Conservation (phyloP, 2,797 vertebrate genomes). For the Erpetoichthys calabaricus region DNA sequence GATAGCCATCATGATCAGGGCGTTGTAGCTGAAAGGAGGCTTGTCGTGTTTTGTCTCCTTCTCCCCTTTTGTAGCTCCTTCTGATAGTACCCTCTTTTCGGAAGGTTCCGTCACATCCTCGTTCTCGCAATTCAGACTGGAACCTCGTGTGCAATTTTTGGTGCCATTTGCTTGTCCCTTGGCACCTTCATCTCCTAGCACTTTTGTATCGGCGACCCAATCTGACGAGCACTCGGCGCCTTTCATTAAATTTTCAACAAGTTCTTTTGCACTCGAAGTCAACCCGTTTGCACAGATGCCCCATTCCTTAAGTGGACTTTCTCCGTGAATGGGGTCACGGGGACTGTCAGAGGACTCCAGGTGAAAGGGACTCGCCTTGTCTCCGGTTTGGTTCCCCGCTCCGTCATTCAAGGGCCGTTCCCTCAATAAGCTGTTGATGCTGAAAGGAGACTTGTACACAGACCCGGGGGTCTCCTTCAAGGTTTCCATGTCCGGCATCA, state of each 20-base stretch:
- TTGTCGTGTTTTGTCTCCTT: slow-evolving; percentile 37
- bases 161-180: not conserved
- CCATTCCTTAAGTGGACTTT: no score
- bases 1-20: slow-evolving; percentile 69
- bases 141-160: not conserved
- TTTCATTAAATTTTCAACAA: not conserved
- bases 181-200: slow-evolving; percentile 6
- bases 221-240: slow-evolving; percentile 10
- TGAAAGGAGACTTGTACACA: slow-evolving; percentile 52
- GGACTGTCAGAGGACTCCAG: no score
- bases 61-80: slow-evolving; percentile 6
- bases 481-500: slow-evolving; percentile 31
- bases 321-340: no score
- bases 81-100: no score
- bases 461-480: slow-evolving; percentile 30
- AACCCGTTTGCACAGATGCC: no score
- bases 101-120: not conserved
- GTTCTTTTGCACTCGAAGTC: no score
- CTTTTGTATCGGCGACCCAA: not conserved
- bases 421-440: slow-evolving; percentile 52
- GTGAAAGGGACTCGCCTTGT: no score
- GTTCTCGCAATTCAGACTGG: no score
- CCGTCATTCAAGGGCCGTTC: slow-evolving; percentile 27
- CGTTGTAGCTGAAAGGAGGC: slow-evolving; percentile 64
- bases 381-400: not conserved